Percentiles rank a stretch among this genome's conserved stretches.
Conservation (phyloP, 2,113 vertebrate genomes). For the Perca flavescens region DNA sequence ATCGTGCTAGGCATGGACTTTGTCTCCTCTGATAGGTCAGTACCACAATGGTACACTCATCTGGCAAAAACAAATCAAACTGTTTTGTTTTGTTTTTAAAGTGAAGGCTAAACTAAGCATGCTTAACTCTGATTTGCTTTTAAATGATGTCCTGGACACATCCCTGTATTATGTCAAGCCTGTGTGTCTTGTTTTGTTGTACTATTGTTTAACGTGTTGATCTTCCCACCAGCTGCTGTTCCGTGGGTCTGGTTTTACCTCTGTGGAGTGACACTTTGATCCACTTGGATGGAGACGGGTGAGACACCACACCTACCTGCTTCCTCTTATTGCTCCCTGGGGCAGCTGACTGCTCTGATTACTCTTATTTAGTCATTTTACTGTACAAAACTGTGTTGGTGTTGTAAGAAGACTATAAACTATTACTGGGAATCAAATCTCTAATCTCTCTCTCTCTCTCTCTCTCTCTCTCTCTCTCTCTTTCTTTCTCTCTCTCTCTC, state of each 20-base stretch:
- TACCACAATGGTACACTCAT: neutral
- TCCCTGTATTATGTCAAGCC: neutral
- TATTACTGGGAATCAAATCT: neutral
- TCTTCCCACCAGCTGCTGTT: slow-evolving; percentile 87
- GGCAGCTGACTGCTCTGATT: slow-evolving; percentile 7
- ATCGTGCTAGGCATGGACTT: slow-evolving; percentile 98
- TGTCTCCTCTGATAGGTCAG: slow-evolving; percentile 92
- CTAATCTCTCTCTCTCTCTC: neutral
- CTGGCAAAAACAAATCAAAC: too few species aligned
- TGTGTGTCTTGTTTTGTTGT: neutral
- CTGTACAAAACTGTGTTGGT: neutral
- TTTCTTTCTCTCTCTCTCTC: neutral
- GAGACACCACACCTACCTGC: slow-evolving; percentile 71
- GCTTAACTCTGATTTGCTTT: neutral
- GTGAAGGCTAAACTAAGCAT: neutral
- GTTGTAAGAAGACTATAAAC: neutral
- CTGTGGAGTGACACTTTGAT: slow-evolving; percentile 98
- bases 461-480: neutral
- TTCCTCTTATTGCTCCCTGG: slow-evolving; percentile 34
- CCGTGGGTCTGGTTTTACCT: slow-evolving; percentile 95
- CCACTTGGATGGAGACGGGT: slow-evolving; percentile 99
- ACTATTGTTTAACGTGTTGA: slow-evolving; percentile 34
- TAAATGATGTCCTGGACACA: neutral
- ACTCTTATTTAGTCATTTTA: neutral
- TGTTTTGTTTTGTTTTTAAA: neutral